Conservation (phyloP, 2,113 vertebrate species). For the Chaetodon auriga region DNA sequence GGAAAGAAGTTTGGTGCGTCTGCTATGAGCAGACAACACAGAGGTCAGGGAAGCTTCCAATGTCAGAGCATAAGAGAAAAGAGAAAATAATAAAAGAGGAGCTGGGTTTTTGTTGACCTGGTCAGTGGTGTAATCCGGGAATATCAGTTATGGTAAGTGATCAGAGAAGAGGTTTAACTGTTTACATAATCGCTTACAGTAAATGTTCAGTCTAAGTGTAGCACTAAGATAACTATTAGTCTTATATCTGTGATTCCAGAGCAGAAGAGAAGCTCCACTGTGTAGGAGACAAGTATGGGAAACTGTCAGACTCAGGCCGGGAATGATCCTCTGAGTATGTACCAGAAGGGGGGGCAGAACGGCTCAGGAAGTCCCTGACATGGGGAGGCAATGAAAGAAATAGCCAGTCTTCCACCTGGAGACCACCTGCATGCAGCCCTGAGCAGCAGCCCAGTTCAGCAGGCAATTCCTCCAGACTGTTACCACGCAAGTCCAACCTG, state of each 20-base stretch:
- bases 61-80: too few relatives aligned
- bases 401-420: slow-evolving; percentile 83
- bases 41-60: too few relatives aligned
- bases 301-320: slow-evolving; percentile 73
- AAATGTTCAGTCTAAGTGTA: too few relatives aligned
- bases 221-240: not conserved
- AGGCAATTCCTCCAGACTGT: slow-evolving; percentile 83
- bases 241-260: slow-evolving; percentile 83
- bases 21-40: too few relatives aligned
- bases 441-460: slow-evolving; percentile 79
- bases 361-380: slow-evolving; percentile 72
- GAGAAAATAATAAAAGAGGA: too few relatives aligned
- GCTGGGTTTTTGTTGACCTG: too few relatives aligned
- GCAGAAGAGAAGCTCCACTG: slow-evolving; percentile 84
- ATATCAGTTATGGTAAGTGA: too few relatives aligned
- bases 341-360: slow-evolving; percentile 24
- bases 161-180: too few relatives aligned
- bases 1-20: too few relatives aligned
- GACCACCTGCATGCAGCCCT: slow-evolving; percentile 77
- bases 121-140: too few relatives aligned
- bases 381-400: slow-evolving; percentile 78
- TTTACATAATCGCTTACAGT: too few relatives aligned
- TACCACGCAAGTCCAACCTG: slow-evolving; percentile 81
- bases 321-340: slow-evolving; percentile 49
- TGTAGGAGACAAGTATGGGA: slow-evolving; percentile 74